A percentile compares a stretch with the other conserved stretches of the same genome.
phyloP scores from a whole-genome alignment of 2,113 vertebrate species.

The Cygnus atratus region DNA sequence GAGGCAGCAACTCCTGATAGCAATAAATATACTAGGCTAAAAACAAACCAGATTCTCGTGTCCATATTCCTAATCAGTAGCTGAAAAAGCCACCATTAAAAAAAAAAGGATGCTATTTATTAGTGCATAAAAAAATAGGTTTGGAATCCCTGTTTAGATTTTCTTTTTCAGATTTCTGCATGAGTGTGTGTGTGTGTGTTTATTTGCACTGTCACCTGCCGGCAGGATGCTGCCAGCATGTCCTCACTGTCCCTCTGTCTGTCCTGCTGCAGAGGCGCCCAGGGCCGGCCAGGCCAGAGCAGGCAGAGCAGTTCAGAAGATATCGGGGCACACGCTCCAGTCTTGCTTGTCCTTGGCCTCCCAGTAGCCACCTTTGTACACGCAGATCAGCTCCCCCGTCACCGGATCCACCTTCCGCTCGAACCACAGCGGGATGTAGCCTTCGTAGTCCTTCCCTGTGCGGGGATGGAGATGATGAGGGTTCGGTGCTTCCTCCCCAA shows the following conservation, averaged over 20 bases:
- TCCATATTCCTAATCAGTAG: background rate
- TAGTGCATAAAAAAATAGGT: slow-evolving; percentile 73
- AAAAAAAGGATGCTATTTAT: slow-evolving; percentile 28
- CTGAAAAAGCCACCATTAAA: slow-evolving; percentile 4
- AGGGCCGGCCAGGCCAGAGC: background rate
- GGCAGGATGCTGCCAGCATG: background rate
- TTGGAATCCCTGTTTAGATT: slow-evolving; percentile 56
- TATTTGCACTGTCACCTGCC: background rate
- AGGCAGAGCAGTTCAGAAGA: slow-evolving; percentile 85
- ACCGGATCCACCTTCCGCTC: slow-evolving; percentile 86
- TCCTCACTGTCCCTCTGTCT: background rate
- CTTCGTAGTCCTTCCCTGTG: slow-evolving; percentile 87
- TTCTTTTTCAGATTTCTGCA: background rate
- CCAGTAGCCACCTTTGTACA: slow-evolving; percentile 98
- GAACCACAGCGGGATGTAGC: slow-evolving; percentile 92
- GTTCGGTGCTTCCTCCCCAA: rapidly evolving
- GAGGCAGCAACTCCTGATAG: slow-evolving; percentile 11
- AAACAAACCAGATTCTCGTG: background rate
- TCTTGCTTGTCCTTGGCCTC: slow-evolving; percentile 92
- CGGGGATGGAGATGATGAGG: background rate
- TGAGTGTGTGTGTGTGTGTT: background rate
- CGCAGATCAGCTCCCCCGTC: slow-evolving; percentile 88
- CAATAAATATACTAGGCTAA: background rate
- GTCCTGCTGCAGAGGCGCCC: rapidly evolving
- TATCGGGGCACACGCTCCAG: slow-evolving; percentile 90